Percentiles rank a stretch among this genome's conserved stretches.
Conservation (phyloP, 2,888 invertebrate genomes). For the Mactromeris polynyma region DNA sequence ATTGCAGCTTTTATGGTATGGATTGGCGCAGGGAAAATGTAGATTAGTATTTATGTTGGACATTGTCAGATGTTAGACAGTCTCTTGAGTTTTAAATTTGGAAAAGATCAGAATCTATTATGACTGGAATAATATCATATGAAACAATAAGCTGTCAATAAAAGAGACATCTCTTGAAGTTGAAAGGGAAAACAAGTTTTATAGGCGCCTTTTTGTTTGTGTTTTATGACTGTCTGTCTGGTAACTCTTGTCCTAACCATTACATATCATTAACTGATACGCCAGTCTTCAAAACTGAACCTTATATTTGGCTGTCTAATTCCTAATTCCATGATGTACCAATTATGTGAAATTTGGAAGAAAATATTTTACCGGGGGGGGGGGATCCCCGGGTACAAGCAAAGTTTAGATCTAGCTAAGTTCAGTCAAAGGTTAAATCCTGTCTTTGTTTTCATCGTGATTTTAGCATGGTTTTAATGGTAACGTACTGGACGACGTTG, state of each 20-base stretch:
- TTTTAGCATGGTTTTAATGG: too few species aligned
- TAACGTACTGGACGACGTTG: too few species aligned
- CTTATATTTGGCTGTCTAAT: neutral
- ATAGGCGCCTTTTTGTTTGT: neutral
- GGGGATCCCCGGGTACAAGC: too few species aligned
- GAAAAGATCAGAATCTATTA: neutral
- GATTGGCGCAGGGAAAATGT: neutral
- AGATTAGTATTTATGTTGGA: conserved; percentile 3
- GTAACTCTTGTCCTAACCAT: neutral
- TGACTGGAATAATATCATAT: neutral
- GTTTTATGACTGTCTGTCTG: neutral
- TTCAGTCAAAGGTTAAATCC: too few species aligned
- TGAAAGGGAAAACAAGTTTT: neutral
- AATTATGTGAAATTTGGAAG: too few species aligned
- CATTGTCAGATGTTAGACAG: neutral
- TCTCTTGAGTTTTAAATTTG: neutral
- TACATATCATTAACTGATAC: neutral
- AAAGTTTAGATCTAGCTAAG: too few species aligned
- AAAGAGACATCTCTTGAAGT: neutral
- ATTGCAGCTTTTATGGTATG: neutral
- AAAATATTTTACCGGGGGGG: too few species aligned
- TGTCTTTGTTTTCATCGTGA: too few species aligned
- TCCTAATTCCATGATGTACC: too few species aligned
- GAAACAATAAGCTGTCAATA: neutral
- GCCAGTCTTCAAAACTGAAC: neutral